These are phyloP conservation scores for Pavo muticus DNA, from an alignment of 2,113 vertebrate species.

Conservation along the genomic window DNA sequence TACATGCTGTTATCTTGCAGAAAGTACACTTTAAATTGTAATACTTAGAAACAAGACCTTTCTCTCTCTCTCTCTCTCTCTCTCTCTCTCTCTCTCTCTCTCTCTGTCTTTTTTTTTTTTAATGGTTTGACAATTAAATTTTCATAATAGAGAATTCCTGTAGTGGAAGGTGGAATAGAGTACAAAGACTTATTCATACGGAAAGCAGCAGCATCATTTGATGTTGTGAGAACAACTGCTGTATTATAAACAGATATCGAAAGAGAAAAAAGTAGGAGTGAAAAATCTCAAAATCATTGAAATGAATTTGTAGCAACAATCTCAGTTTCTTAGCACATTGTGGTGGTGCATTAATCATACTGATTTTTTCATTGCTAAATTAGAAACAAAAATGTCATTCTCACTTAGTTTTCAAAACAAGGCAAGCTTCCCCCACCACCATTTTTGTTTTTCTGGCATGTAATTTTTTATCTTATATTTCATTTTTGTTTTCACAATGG, in stretches of 20 bases:
- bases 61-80: neutral
- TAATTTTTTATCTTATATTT: neutral
- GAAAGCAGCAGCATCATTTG: neutral
- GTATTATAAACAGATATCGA: neutral
- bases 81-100: neutral
- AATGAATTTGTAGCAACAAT: neutral
- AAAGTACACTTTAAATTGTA: neutral
- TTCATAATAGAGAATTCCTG: neutral
- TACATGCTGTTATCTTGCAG: neutral
- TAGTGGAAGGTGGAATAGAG: neutral
- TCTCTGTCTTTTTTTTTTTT: neutral
- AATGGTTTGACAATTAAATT: neutral
- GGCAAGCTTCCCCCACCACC: neutral
- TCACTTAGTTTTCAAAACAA: neutral
- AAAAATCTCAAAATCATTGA: neutral
- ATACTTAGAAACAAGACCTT: neutral
- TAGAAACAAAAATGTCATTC: neutral
- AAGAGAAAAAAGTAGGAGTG: neutral
- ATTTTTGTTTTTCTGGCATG: neutral
- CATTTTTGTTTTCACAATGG: neutral
- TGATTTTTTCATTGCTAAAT: neutral
- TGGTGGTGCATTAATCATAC: neutral
- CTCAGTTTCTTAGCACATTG: neutral
- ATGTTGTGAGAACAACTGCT: neutral
- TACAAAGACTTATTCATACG: neutral